These are phyloP conservation scores for Rhincodon typus DNA, from an alignment of 2,797 vertebrate species.

Conservation along the genomic window DNA sequence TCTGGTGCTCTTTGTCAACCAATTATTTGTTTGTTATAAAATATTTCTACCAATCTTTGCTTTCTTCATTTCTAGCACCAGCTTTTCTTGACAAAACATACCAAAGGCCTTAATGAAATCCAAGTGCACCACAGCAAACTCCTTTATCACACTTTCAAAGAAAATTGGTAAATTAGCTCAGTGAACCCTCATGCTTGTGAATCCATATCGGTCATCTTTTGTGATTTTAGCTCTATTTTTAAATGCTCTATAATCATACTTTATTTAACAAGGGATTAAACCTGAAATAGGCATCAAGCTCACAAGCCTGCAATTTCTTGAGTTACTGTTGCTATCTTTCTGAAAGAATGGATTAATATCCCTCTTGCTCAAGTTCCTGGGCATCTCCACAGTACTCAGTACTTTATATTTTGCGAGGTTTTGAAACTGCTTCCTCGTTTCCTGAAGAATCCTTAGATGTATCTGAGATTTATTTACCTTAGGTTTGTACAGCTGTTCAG, in stretches of 20 bases:
- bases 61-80: background rate
- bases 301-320: background rate
- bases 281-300: background rate
- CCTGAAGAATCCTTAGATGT: background rate
- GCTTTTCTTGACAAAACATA: background rate
- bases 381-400: background rate
- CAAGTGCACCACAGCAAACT: background rate
- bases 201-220: background rate
- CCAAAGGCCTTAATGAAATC: background rate
- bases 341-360: background rate
- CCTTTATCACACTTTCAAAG: background rate
- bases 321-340: background rate
- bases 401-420: background rate
- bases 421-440: background rate
- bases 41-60: background rate
- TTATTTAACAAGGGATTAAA: background rate
- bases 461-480: background rate
- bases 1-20: background rate
- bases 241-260: background rate
- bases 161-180: background rate
- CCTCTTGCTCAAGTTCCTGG: background rate
- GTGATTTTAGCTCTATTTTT: background rate
- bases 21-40: background rate
- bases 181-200: background rate
- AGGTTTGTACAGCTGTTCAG: background rate